phyloP scores from a whole-genome alignment of 2,113 vertebrate genomes.

The Regulus satrapa region DNA sequence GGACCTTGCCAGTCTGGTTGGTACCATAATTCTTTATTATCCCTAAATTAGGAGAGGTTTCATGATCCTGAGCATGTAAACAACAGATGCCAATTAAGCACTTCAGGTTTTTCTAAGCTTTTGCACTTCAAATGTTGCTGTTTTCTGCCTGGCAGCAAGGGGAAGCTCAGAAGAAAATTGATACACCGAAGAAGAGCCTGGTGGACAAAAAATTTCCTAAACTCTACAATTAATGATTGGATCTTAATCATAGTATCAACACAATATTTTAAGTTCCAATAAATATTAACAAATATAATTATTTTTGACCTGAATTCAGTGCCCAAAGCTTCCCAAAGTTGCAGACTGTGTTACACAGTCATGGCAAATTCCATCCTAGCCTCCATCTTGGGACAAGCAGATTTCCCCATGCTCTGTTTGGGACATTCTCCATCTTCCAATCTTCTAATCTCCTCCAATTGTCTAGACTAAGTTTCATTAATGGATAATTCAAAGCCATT shows the following conservation, averaged over 20 bases:
- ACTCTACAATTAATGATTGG: neutral
- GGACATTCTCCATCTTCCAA: neutral
- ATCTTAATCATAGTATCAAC: neutral
- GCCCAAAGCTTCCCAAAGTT: neutral
- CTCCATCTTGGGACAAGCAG: neutral
- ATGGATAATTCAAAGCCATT: conserved; percentile 10
- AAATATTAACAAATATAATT: neutral
- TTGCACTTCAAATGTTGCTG: neutral
- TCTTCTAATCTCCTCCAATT: conserved; percentile 30
- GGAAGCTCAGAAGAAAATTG: neutral
- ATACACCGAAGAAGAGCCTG: neutral
- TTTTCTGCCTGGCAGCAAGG: neutral
- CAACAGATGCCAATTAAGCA: neutral
- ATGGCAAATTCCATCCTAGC: neutral
- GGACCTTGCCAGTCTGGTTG: neutral
- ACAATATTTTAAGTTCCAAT: neutral
- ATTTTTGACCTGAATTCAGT: neutral
- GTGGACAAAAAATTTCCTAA: neutral
- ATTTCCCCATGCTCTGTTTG: neutral
- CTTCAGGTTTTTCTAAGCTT: neutral
- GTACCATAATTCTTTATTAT: neutral
- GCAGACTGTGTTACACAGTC: neutral
- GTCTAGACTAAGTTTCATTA: conserved; percentile 43
- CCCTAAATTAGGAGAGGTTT: neutral
- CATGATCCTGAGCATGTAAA: neutral